Percentiles rank a stretch among this genome's conserved stretches.
Evolutionary conservation across 92 coral and sea anemone genomes (phyloP).

Genomic region (Blastomussa wellsi): DNA sequence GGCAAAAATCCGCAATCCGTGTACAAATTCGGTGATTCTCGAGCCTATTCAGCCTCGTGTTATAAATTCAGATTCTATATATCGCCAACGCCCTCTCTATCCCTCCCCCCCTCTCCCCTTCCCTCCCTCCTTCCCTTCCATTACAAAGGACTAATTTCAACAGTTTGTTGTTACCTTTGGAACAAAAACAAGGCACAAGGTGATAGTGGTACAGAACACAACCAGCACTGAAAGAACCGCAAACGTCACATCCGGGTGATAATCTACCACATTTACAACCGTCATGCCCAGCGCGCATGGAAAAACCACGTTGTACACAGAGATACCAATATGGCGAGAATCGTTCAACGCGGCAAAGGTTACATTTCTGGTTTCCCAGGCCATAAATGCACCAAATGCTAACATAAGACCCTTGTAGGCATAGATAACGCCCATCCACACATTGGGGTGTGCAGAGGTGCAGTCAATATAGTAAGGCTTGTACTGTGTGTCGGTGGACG

Average conservation of each 20-base stretch:
- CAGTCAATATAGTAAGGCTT: slow-evolving; percentile 45
- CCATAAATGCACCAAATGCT: slow-evolving; percentile 62
- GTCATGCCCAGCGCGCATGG: slow-evolving; percentile 70
- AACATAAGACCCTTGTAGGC: slow-evolving; percentile 65
- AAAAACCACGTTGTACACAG: slow-evolving; percentile 62
- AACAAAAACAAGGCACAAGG: slow-evolving; percentile 61
- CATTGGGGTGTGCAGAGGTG: slow-evolving; percentile 34
- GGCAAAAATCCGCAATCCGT: too few species aligned
- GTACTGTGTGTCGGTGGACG: slow-evolving; percentile 44
- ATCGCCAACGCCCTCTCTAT: too few species aligned
- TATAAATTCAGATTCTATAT: too few species aligned
- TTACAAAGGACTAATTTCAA: neutral
- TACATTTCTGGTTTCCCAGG: slow-evolving; percentile 66
- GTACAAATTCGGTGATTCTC: too few species aligned
- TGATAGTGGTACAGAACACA: slow-evolving; percentile 59
- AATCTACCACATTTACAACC: slow-evolving; percentile 42
- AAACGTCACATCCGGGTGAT: slow-evolving; percentile 47
- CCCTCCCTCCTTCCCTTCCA: neutral
- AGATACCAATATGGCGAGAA: slow-evolving; percentile 60
- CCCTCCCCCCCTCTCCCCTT: neutral
- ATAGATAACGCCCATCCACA: slow-evolving; percentile 52
- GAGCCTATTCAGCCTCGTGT: too few species aligned
- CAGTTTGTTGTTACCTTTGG: slow-evolving; percentile 49
- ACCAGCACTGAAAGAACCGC: slow-evolving; percentile 56
- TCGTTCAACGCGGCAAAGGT: slow-evolving; percentile 55